Evolutionary conservation across 2,797 vertebrate species (phyloP).

Genomic region (Enteromius anoplus): DNA sequence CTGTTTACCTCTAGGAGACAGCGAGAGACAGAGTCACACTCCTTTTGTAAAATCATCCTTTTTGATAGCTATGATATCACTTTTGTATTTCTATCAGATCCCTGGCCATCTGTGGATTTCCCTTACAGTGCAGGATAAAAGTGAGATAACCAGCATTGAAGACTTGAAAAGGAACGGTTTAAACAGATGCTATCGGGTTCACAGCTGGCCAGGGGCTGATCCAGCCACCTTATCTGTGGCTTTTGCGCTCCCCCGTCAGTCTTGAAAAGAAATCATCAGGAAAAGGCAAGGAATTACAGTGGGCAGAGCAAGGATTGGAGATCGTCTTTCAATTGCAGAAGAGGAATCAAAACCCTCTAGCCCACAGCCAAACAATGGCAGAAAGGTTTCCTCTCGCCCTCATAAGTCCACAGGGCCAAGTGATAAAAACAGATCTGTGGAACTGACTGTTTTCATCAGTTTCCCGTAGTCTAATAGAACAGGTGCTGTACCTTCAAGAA

Average conservation of each 20-base stretch:
- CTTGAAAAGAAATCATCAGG: conserved; percentile 73
- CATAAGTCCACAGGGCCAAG: conserved; percentile 52
- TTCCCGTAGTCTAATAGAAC: conserved; percentile 43
- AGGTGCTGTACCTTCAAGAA: conserved; percentile 49
- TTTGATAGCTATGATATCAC: conserved; percentile 61
- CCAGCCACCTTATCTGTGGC: conserved; percentile 71
- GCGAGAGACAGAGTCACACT: conserved; percentile 48
- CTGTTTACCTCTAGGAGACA: conserved; percentile 51
- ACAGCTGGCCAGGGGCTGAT: conserved; percentile 70
- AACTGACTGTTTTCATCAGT: conserved; percentile 34
- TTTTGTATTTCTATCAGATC: conserved; percentile 69
- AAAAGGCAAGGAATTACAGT: conserved; percentile 54
- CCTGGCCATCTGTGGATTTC: conserved; percentile 67
- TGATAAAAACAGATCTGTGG: conserved; percentile 53
- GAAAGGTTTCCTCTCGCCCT: conserved; percentile 53
- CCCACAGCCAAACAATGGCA: conserved; percentile 51
- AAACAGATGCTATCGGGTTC: conserved; percentile 79
- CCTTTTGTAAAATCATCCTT: conserved; percentile 45
- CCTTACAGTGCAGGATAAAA: conserved; percentile 67
- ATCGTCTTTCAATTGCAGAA: conserved; percentile 56
- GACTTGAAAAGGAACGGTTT: conserved; percentile 67
- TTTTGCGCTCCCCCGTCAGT: conserved; percentile 60
- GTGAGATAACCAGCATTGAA: conserved; percentile 68
- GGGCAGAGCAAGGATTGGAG: conserved; percentile 53
- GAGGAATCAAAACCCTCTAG: conserved; percentile 51